These are phyloP conservation scores for Porites divaricata DNA, from an alignment of 92 coral and sea anemone species.

Conservation along the genomic window DNA sequence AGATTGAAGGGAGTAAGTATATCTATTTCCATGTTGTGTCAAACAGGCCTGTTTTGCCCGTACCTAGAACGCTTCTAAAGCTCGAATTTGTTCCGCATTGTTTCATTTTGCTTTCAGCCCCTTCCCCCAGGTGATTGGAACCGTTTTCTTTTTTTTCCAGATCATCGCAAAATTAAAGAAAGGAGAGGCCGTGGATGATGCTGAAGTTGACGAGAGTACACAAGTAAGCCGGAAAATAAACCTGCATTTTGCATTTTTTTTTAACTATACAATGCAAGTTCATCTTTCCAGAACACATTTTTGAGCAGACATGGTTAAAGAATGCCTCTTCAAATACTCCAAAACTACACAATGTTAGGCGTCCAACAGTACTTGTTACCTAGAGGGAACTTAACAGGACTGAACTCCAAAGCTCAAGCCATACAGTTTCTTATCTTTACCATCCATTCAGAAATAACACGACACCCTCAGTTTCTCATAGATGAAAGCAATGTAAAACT, in stretches of 20 bases:
- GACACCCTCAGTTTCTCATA: neutral
- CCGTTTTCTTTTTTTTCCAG: slow-evolving; percentile 49
- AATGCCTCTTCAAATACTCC: neutral
- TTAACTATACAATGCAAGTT: neutral
- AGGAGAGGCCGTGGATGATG: slow-evolving; percentile 90
- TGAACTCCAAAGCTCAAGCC: neutral
- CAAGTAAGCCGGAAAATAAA: neutral
- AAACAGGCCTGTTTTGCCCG: neutral
- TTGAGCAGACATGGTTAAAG: neutral
- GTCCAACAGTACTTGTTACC: neutral
- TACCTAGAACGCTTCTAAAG: neutral
- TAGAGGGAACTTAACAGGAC: no score
- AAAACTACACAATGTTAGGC: neutral
- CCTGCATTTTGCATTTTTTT: neutral
- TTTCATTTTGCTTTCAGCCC: neutral
- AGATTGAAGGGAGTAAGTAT: slow-evolving; percentile 95
- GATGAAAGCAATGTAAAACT: no score
- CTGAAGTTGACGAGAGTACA: slow-evolving; percentile 44
- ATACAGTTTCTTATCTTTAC: neutral
- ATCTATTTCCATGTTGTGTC: neutral
- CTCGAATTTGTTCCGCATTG: neutral
- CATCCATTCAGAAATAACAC: neutral
- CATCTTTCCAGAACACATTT: no score
- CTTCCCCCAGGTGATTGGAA: neutral
- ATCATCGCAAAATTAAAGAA: slow-evolving; percentile 92